Evolutionary conservation across 2,888 invertebrate species (phyloP).

Genomic region (Ariolimax columbianus): DNA sequence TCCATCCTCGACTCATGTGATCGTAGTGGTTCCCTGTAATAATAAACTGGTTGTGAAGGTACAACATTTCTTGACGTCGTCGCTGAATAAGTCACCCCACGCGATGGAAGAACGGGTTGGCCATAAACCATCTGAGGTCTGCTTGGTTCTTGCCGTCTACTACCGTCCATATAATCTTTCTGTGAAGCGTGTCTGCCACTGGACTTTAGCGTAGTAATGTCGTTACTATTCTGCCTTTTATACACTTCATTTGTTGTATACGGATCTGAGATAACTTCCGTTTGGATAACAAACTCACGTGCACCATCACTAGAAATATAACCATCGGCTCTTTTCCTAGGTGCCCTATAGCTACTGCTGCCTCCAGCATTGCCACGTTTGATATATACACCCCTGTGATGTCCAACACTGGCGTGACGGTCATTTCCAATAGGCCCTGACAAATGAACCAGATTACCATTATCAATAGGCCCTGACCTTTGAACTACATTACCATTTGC

Average conservation of each 20-base stretch:
- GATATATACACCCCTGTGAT: conserved; percentile 3
- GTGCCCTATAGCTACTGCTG: background rate
- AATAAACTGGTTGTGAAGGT: background rate
- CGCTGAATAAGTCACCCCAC: background rate
- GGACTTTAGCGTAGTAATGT: too few relatives aligned
- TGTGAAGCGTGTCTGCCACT: background rate
- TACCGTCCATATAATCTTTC: background rate
- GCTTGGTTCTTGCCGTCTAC: background rate
- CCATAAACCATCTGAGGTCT: background rate
- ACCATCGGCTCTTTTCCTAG: background rate
- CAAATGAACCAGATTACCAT: too few relatives aligned
- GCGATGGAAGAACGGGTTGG: background rate
- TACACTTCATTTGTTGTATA: background rate
- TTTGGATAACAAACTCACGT: background rate
- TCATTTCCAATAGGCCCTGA: background rate
- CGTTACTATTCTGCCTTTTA: background rate
- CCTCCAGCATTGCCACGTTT: background rate
- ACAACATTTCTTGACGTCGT: background rate
- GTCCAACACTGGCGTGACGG: background rate
- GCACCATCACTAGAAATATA: background rate
- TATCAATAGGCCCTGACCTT: background rate
- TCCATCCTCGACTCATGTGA: conserved; percentile 30
- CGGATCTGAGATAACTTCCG: background rate
- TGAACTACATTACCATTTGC: conserved; percentile 16
- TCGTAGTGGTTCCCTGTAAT: background rate